phyloP scores from a whole-genome alignment of 2,113 vertebrate genomes.

The Hyla sarda region DNA sequence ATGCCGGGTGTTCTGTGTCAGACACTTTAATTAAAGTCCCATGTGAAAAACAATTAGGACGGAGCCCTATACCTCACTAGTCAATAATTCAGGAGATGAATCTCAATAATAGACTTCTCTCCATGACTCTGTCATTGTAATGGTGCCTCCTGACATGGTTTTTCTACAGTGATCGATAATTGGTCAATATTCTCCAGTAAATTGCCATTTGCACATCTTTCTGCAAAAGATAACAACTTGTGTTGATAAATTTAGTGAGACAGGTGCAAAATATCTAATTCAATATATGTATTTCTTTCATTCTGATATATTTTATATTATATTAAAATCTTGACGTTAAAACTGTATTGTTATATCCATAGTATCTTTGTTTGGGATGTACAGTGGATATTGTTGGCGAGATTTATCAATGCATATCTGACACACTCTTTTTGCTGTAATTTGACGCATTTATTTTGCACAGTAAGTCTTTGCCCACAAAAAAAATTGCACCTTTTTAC shows the following conservation, averaged over 20 bases:
- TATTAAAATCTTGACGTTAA: no score
- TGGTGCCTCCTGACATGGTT: slow-evolving; percentile 56
- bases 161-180: slow-evolving; percentile 61
- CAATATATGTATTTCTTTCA: not conserved
- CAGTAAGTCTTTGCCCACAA: no score
- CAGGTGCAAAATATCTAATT: not conserved
- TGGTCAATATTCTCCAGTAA: slow-evolving; percentile 60
- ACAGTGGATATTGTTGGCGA: no score
- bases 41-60: slow-evolving; percentile 71
- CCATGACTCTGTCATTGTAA: slow-evolving; percentile 59
- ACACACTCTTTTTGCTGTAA: no score
- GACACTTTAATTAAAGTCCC: slow-evolving; percentile 73
- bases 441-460: no score
- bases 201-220: slow-evolving; percentile 27
- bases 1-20: slow-evolving; percentile 55
- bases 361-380: no score
- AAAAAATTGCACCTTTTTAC: no score
- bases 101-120: slow-evolving; percentile 72
- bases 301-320: no score
- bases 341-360: no score
- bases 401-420: no score
- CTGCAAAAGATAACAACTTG: slow-evolving; percentile 22
- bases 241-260: not conserved
- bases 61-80: slow-evolving; percentile 70
- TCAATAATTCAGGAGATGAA: slow-evolving; percentile 72